phyloP scores from a whole-genome alignment of 2,113 vertebrate species.

The Dicaeum eximium region DNA sequence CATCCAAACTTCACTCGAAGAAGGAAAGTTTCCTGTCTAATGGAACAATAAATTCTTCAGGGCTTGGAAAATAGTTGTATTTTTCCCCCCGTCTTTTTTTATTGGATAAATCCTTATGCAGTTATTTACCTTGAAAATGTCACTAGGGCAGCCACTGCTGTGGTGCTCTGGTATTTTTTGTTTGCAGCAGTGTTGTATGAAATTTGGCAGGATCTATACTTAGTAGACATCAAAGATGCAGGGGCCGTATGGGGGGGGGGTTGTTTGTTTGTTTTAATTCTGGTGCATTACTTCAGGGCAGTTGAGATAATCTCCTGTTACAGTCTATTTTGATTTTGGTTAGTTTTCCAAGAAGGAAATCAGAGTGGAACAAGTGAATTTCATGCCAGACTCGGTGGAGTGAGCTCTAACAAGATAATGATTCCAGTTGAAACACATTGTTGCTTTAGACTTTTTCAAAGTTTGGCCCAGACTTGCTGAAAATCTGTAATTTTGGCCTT shows the following conservation, averaged over 20 bases:
- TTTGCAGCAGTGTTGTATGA: not conserved
- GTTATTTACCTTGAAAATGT: not conserved
- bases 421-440: not conserved
- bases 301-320: not conserved
- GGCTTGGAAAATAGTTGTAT: not conserved
- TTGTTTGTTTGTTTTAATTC: not conserved
- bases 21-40: not conserved
- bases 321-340: not conserved
- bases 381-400: not conserved
- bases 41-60: not conserved
- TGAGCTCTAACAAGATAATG: not conserved
- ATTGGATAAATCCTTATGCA: not conserved
- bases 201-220: not conserved
- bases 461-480: not conserved
- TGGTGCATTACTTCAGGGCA: not conserved
- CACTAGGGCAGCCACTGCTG: not conserved
- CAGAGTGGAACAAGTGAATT: not conserved
- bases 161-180: not conserved
- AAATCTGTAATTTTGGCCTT: not conserved
- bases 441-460: not conserved
- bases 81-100: not conserved
- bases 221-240: not conserved
- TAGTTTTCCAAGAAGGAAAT: not conserved
- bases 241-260: not conserved
- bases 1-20: not conserved